Percentiles rank a stretch among this genome's conserved stretches.
Evolutionary conservation across 2,797 vertebrate species (phyloP).

Genomic region (Chaunax sp.): DNA sequence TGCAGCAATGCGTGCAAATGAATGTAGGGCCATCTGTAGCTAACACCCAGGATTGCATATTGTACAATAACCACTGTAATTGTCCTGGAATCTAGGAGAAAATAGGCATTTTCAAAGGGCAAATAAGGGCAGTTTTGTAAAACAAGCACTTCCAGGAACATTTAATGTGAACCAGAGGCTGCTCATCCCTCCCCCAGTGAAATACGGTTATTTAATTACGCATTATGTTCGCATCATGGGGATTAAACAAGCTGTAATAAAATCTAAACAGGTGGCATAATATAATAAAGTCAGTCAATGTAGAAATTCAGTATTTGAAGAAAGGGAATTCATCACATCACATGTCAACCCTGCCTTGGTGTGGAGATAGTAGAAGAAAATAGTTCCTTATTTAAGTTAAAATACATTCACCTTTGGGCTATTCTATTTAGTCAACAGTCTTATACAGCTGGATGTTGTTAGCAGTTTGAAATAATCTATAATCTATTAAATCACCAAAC

Average conservation of each 20-base stretch:
- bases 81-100: slow-evolving; percentile 2
- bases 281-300: neutral
- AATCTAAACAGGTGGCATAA: slow-evolving; percentile 2
- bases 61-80: slow-evolving; percentile 19
- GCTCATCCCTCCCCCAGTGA: slow-evolving; percentile 3
- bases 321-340: neutral
- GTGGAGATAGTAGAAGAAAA: too few relatives aligned
- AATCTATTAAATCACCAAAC: too few relatives aligned
- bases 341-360: too few relatives aligned
- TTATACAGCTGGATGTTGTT: too few relatives aligned
- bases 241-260: slow-evolving; percentile 11
- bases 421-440: too few relatives aligned
- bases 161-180: too few relatives aligned
- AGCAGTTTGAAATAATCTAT: too few relatives aligned
- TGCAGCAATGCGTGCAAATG: too few relatives aligned
- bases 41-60: slow-evolving; percentile 1
- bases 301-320: neutral
- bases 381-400: too few relatives aligned
- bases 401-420: too few relatives aligned
- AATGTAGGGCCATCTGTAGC: too few relatives aligned
- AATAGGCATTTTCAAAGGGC: slow-evolving; percentile 3
- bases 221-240: neutral
- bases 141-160: too few relatives aligned
- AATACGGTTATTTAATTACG: slow-evolving; percentile 6
- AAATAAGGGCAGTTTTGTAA: neutral